phyloP scores from a whole-genome alignment of 2,113 vertebrate species.

The Pardalotus punctatus region DNA sequence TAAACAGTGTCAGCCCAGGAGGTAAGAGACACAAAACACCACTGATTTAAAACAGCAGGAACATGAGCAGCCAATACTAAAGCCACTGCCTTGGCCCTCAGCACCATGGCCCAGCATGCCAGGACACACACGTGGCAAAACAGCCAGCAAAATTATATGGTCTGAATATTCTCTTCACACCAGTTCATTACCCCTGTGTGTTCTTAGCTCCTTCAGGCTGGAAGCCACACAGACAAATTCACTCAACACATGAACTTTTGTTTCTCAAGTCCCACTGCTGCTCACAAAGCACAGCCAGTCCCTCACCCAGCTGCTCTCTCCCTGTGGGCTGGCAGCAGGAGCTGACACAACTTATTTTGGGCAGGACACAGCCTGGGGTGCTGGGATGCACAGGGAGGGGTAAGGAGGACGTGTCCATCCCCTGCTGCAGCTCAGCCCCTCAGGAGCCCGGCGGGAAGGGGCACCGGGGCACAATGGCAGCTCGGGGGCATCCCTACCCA shows the following conservation, averaged over 20 bases:
- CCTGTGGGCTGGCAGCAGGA: neutral
- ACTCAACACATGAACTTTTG: neutral
- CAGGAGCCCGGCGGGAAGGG: neutral
- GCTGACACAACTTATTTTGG: neutral
- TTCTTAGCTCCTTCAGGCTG: neutral
- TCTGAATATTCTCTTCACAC: neutral
- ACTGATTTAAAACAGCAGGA: neutral
- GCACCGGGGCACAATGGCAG: neutral
- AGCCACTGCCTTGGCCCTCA: neutral
- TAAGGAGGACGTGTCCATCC: neutral
- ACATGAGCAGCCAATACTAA: neutral
- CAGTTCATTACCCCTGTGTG: neutral
- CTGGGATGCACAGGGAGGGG: neutral
- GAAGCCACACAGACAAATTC: neutral
- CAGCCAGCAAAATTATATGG: neutral
- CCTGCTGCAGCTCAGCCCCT: neutral
- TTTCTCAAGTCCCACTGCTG: neutral
- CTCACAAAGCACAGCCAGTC: neutral
- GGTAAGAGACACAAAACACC: neutral
- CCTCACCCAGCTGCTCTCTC: neutral
- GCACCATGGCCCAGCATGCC: neutral
- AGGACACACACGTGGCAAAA: neutral
- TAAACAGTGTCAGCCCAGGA: neutral
- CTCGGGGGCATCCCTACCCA: rapidly evolving
- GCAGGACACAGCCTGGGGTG: rapidly evolving